These are phyloP conservation scores for Drosophila yakuba DNA, from an alignment of 1,140 invertebrate species.

Conservation along the genomic window DNA sequence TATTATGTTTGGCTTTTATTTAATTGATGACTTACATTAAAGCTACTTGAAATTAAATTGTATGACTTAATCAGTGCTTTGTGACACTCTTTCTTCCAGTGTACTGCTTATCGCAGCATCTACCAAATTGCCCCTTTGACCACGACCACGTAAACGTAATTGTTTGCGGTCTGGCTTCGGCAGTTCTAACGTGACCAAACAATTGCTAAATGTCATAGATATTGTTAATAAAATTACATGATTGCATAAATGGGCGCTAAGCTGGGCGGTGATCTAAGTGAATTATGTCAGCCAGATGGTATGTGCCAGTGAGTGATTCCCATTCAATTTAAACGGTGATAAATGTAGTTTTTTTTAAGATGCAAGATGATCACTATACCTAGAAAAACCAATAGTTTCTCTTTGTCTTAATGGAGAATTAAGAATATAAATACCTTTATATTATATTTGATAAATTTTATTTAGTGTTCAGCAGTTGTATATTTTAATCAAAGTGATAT, in stretches of 20 bases:
- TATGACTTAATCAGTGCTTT: no score
- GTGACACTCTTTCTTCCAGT: neutral
- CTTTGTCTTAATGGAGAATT: no score
- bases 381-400: no score
- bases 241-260: constrained; percentile 60
- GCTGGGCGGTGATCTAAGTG: constrained; percentile 64
- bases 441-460: no score
- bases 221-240: constrained; percentile 58
- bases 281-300: constrained; percentile 62
- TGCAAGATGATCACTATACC: neutral
- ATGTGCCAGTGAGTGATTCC: constrained; percentile 45
- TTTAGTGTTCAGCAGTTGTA: no score
- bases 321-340: constrained; percentile 32
- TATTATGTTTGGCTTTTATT: neutral
- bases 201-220: constrained; percentile 63
- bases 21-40: neutral
- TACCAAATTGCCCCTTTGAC: constrained; percentile 61
- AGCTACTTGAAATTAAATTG: neutral
- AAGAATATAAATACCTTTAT: no score
- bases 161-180: constrained; percentile 49
- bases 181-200: constrained; percentile 66
- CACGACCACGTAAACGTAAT: constrained; percentile 60
- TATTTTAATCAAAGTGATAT: no score
- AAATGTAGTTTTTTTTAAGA: neutral
- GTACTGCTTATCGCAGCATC: constrained; percentile 45